Percentiles rank a stretch among this genome's conserved stretches.
These are phyloP conservation scores for Passer domesticus DNA, from an alignment of 2,113 vertebrate species.

Conservation along the genomic window DNA sequence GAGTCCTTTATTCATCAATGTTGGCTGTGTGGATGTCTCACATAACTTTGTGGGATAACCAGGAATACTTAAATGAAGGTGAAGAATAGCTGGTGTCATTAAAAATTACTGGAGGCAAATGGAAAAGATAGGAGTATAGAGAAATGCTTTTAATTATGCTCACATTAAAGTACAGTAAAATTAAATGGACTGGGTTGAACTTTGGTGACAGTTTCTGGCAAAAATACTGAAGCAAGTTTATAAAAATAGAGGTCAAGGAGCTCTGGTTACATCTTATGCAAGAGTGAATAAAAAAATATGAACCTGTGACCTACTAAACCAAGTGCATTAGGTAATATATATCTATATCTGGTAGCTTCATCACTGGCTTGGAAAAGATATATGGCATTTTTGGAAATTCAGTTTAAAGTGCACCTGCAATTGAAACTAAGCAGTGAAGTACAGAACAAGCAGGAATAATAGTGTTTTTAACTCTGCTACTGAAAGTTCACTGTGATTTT, in stretches of 20 bases:
- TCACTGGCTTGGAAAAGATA: conserved; percentile 4
- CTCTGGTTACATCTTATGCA: not conserved
- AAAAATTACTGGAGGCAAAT: not conserved
- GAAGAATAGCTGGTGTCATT: not conserved
- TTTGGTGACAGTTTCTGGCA: not conserved
- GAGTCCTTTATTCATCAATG: not conserved
- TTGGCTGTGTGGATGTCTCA: not conserved
- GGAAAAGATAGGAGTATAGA: not conserved
- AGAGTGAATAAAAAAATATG: not conserved
- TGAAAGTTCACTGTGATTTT: not conserved
- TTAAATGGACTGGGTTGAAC: conserved; percentile 10
- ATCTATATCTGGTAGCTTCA: not conserved
- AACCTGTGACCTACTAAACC: not conserved
- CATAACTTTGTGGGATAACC: not conserved
- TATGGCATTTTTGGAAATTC: not conserved
- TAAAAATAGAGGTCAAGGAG: conserved; percentile 52
- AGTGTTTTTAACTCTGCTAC: not conserved
- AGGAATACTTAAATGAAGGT: not conserved
- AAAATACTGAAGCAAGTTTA: conserved; percentile 7
- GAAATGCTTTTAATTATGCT: not conserved
- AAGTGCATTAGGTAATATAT: not conserved
- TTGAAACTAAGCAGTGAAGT: conserved; percentile 1
- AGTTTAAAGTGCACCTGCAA: not conserved
- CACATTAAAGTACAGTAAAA: not conserved
- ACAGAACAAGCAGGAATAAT: not conserved